Evolutionary conservation across 2,888 invertebrate genomes (phyloP).

Genomic region (Ochropleura leucogaster): DNA sequence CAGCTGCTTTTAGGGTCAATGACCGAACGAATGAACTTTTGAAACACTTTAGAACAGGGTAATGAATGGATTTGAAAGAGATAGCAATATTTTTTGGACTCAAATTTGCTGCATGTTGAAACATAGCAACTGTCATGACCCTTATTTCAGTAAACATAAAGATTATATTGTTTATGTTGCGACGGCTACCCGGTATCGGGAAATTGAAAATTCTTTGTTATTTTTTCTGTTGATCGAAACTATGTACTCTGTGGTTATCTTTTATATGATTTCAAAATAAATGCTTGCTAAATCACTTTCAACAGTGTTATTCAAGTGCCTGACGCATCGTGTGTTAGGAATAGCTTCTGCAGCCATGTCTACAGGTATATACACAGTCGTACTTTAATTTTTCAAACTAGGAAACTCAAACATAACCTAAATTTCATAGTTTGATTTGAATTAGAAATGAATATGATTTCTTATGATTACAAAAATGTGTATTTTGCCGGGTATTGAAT

Average conservation of each 20-base stretch:
- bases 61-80: slow-evolving; percentile 64
- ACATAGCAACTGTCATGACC: slow-evolving; percentile 36
- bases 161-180: slow-evolving; percentile 36
- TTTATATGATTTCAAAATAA: slow-evolving; percentile 67
- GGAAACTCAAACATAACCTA: slow-evolving; percentile 51
- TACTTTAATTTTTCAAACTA: slow-evolving; percentile 10
- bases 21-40: slow-evolving; percentile 66
- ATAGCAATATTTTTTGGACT: slow-evolving; percentile 53
- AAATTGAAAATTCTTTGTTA: slow-evolving; percentile 52
- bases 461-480: background rate
- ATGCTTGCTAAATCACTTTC: slow-evolving; percentile 76
- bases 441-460: background rate
- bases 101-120: slow-evolving; percentile 10
- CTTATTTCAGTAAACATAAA: slow-evolving; percentile 27
- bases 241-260: slow-evolving; percentile 33
- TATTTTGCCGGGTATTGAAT: background rate
- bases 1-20: slow-evolving; percentile 73
- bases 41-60: slow-evolving; percentile 52
- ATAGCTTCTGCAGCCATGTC: slow-evolving; percentile 75
- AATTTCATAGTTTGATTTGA: background rate
- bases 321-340: slow-evolving; percentile 66
- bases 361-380: slow-evolving; percentile 70
- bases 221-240: slow-evolving; percentile 29
- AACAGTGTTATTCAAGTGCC: slow-evolving; percentile 68
- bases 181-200: slow-evolving; percentile 42